phyloP scores from a whole-genome alignment of 2,113 vertebrate genomes.

The Cnemophilus loriae region DNA sequence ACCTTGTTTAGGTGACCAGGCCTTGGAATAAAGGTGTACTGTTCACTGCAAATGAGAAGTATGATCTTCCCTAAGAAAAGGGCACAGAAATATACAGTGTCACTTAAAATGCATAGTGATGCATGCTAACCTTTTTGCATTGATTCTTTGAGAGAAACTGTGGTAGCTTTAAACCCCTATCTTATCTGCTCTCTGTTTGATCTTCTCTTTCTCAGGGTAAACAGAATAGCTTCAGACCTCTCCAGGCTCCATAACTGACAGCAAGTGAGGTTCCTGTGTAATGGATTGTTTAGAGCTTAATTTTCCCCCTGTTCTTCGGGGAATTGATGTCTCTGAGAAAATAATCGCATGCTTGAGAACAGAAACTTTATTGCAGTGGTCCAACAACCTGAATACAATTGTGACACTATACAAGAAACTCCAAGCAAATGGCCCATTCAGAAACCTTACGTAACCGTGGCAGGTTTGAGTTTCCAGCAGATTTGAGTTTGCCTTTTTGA shows the following conservation, averaged over 20 bases:
- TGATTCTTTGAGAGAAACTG: neutral
- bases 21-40: neutral
- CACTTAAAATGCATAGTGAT: neutral
- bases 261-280: conserved; percentile 5
- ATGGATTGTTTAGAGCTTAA: conserved; percentile 23
- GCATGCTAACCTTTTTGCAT: neutral
- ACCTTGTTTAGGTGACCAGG: neutral
- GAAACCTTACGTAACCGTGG: conserved; percentile 65
- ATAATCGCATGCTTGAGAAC: conserved; percentile 37
- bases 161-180: neutral
- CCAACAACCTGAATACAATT: conserved; percentile 57
- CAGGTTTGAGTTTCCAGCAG: conserved; percentile 74
- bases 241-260: neutral
- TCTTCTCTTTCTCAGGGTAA: conserved; percentile 27
- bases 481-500: conserved; percentile 71
- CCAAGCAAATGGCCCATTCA: conserved; percentile 66
- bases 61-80: conserved; percentile 1
- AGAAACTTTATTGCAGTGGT: conserved; percentile 47
- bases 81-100: conserved; percentile 22
- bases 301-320: conserved; percentile 37
- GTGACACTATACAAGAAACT: conserved; percentile 49
- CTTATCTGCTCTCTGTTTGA: conserved; percentile 12
- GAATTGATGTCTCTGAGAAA: conserved; percentile 42
- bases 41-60: neutral
- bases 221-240: conserved; percentile 18